A percentile compares a stretch with the other conserved stretches of the same genome.
These are phyloP conservation scores for Antheraea mylitta DNA, from an alignment of 1,140 invertebrate genomes.

Conservation along the genomic window DNA sequence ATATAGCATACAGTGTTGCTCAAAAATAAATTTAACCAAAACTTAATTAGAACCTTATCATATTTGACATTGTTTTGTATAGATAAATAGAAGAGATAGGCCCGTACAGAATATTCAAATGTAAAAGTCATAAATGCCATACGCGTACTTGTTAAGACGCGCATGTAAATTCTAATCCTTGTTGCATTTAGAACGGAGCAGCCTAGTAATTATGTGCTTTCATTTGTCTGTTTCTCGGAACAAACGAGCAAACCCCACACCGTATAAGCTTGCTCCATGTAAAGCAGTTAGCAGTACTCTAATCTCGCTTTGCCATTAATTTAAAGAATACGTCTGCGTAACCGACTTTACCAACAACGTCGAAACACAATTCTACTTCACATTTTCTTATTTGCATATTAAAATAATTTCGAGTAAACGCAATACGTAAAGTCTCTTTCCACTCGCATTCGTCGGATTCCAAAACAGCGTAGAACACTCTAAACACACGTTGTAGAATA, in stretches of 20 bases:
- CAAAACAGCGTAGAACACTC: slow-evolving; percentile 35
- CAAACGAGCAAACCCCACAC: slow-evolving; percentile 58
- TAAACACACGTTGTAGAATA: slow-evolving; percentile 33
- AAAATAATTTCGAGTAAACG: slow-evolving; percentile 77
- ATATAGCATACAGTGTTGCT: too few relatives aligned
- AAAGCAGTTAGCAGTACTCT: slow-evolving; percentile 76
- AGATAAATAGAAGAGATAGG: slow-evolving; percentile 7
- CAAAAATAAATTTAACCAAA: too few relatives aligned
- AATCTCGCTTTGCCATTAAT: slow-evolving; percentile 75
- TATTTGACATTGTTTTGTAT: slow-evolving; percentile 15
- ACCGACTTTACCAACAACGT: slow-evolving; percentile 64
- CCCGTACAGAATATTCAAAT: slow-evolving; percentile 45
- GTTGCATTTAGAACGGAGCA: slow-evolving; percentile 72
- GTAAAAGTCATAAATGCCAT: slow-evolving; percentile 72
- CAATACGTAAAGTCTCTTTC: slow-evolving; percentile 69
- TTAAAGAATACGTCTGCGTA: slow-evolving; percentile 77
- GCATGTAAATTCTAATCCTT: slow-evolving; percentile 75
- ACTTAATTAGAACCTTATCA: too few relatives aligned
- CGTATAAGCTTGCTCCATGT: slow-evolving; percentile 69
- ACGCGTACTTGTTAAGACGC: slow-evolving; percentile 69
- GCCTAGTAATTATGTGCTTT: slow-evolving; percentile 78
- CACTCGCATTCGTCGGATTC: slow-evolving; percentile 28
- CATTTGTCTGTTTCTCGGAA: slow-evolving; percentile 75
- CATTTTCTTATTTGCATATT: slow-evolving; percentile 79
- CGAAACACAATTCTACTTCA: slow-evolving; percentile 74